phyloP scores from a whole-genome alignment of 2,113 vertebrate genomes.

The Podilymbus podiceps region DNA sequence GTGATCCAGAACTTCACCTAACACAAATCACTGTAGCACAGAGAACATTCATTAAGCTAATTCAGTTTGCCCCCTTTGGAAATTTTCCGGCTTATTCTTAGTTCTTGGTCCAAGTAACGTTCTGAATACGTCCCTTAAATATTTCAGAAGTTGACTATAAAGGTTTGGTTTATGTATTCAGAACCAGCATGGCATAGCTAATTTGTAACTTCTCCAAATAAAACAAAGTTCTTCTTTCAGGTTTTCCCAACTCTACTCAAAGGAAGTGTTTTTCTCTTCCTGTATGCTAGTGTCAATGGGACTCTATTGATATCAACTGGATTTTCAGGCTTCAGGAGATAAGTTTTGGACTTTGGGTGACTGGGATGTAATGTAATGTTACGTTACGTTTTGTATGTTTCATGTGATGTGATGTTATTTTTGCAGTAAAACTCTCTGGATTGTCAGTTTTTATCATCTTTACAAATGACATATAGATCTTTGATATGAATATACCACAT shows the following conservation, averaged over 20 bases:
- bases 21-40: neutral
- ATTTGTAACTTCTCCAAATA: constrained; percentile 1
- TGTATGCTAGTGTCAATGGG: neutral
- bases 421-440: neutral
- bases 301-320: neutral
- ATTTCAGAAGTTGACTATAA: neutral
- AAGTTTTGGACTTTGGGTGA: neutral
- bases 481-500: neutral
- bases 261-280: constrained; percentile 12
- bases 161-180: neutral
- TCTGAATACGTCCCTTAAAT: neutral
- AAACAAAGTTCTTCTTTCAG: constrained; percentile 4
- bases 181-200: neutral
- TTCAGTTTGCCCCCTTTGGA: neutral
- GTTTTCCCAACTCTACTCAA: neutral
- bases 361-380: neutral
- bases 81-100: neutral
- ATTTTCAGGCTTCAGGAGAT: neutral
- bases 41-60: neutral
- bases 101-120: neutral
- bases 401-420: neutral
- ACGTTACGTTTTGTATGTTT: neutral
- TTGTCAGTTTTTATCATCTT: neutral
- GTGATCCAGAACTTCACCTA: neutral
- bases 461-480: neutral